Base-by-base conservation (phyloP, 2,888 invertebrate species). In the Cosmia trapezina region DNA sequence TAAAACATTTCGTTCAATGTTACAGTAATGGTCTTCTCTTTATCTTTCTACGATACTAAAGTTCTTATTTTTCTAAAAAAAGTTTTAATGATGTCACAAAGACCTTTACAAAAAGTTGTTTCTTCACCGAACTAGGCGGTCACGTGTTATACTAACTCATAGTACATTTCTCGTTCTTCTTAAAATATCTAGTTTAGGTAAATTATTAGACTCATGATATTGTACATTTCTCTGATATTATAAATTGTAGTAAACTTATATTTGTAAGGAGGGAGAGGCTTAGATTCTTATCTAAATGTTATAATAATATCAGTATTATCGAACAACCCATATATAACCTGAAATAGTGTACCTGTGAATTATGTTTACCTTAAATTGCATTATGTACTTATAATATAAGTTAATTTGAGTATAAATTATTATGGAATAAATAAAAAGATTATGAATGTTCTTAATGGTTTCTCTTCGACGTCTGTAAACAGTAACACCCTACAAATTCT, bases 191-290 rank as follows among this genome's bases (percentile, higher is more conserved):
- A 63, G 49, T 67, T 71, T 54, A 67, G 49, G 70, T 65, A 74
- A 65, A 65, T 63, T 54, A 60, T 73, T 70, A 78, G 69, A 61
- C 63, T 73, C 66, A 64, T 73, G 61, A 78, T 76, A 86, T 81
- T 83, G 66, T 84, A 86, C 56, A 83, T 81, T 83, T 66, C 64
- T 63, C 72, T 53, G 61, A 73, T 78, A 78, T 78, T 76, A 84
- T 73, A 83, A 72, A 72, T 66, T 28, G 51, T 81, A 81, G 69
- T 63, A 75, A 68, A 74, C 60, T 71, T 75, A 75, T 56, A 78
- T 64, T 62, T 72, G 47, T 89, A 89, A 88, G 87, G 89, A 89
- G 91, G 87, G 91, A 92, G 93, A 91, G 92, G 91, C 89, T 90
- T 89, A 90, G 87, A 89, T 76, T 82, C 81, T 83, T 78, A 81